Percentiles rank a stretch among this genome's conserved stretches.
Conservation (phyloP, 2,113 vertebrate species). For the Platichthys flesus region DNA sequence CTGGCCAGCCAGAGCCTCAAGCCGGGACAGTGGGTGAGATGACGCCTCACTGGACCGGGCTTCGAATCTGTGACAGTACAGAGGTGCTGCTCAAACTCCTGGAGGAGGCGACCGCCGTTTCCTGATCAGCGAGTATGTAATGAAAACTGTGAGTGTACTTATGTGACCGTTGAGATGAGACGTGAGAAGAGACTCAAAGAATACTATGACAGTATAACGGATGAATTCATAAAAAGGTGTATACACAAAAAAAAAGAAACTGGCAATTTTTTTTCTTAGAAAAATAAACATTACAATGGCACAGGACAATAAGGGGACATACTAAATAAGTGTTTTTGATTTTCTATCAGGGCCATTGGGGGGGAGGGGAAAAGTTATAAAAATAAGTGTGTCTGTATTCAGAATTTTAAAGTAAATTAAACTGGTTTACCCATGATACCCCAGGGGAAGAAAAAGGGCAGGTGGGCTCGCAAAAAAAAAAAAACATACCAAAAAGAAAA, state of each 20-base stretch:
- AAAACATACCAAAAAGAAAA: conserved; percentile 22
- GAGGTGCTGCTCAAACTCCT: conserved; percentile 18
- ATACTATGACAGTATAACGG: conserved; percentile 51
- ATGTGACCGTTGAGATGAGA: conserved; percentile 21
- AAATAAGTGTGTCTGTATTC: conserved; percentile 71
- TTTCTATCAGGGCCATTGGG: conserved; percentile 53
- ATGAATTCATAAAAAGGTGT: conserved; percentile 53
- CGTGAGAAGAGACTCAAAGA: conserved; percentile 41
- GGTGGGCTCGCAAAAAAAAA: conserved; percentile 48
- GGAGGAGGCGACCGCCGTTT: conserved; percentile 14
- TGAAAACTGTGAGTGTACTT: conserved; percentile 23
- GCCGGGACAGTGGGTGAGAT: conserved; percentile 19
- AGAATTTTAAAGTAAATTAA: conserved; percentile 61
- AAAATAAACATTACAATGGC: conserved; percentile 74
- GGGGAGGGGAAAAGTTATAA: conserved; percentile 48
- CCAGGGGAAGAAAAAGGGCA: conserved; percentile 45
- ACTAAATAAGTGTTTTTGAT: conserved; percentile 48
- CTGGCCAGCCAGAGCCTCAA: conserved; percentile 44
- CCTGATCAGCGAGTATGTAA: conserved; percentile 32
- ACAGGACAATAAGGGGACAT: conserved; percentile 57
- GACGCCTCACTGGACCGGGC: conserved; percentile 12
- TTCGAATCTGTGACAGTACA: conserved; percentile 5
- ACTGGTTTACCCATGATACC: conserved; percentile 45
- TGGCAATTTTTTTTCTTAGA: conserved; percentile 59
- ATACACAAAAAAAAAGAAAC: conserved; percentile 38